A percentile compares a stretch with the other conserved stretches of the same genome.
phyloP scores from a whole-genome alignment of 2,888 invertebrate genomes.

The Byasa hedistus region DNA sequence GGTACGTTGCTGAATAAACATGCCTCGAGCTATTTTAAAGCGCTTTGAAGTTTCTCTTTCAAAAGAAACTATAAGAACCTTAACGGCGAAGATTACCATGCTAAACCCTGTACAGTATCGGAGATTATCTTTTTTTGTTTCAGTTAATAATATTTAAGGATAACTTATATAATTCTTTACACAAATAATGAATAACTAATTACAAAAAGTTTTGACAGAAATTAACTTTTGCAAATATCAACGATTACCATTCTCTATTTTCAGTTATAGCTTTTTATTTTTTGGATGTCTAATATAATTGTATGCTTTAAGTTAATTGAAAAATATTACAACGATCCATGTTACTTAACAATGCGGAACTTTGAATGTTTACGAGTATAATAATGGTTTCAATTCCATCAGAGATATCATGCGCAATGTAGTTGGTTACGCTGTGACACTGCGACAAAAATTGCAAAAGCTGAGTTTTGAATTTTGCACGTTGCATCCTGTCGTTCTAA shows the following conservation, averaged over 20 bases:
- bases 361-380: too few species aligned
- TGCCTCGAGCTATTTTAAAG: slow-evolving; percentile 23
- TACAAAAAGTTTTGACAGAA: too few species aligned
- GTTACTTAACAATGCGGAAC: too few species aligned
- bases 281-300: too few species aligned
- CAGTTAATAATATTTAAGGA: too few species aligned
- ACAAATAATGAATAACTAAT: too few species aligned
- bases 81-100: slow-evolving; percentile 22
- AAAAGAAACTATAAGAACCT: slow-evolving; percentile 24
- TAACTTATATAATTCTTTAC: too few species aligned
- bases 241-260: too few species aligned
- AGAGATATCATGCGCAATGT: not conserved
- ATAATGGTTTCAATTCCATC: not conserved
- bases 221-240: too few species aligned
- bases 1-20: slow-evolving; percentile 27
- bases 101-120: slow-evolving; percentile 7
- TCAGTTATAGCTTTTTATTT: too few species aligned
- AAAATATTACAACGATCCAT: too few species aligned
- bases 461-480: slow-evolving; percentile 21
- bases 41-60: slow-evolving; percentile 26
- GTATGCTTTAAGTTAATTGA: too few species aligned
- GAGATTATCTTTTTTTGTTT: not conserved
- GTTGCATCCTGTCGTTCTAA: slow-evolving; percentile 14
- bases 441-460: slow-evolving; percentile 2
- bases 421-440: not conserved